These are phyloP conservation scores for Actenoides hombroni DNA, from an alignment of 2,113 vertebrate species.

Conservation along the genomic window DNA sequence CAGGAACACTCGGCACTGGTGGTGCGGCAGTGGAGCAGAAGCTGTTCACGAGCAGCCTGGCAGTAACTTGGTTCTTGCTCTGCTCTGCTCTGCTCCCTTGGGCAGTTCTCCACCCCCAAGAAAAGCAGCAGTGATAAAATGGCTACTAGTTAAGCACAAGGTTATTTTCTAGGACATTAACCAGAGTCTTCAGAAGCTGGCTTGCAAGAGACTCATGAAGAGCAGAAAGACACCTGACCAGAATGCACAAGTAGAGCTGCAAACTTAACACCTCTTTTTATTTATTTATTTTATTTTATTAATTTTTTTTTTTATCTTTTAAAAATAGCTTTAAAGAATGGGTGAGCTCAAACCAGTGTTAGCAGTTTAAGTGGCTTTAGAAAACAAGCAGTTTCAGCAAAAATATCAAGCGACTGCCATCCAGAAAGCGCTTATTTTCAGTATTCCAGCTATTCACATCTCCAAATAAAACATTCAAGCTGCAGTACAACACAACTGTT, in stretches of 20 bases:
- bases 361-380: background rate
- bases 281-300: no score
- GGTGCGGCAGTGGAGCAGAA: background rate
- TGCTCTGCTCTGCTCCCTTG: background rate
- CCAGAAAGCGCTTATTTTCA: background rate
- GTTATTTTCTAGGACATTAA: conserved; percentile 44
- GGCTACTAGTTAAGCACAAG: background rate
- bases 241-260: background rate
- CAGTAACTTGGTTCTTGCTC: background rate
- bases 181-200: background rate
- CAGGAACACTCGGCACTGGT: fast-evolving
- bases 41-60: background rate
- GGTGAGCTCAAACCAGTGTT: background rate
- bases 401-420: background rate
- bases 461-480: background rate
- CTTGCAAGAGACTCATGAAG: background rate
- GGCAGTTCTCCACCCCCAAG: background rate
- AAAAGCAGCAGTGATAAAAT: background rate
- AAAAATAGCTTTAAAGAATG: background rate
- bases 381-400: background rate
- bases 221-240: background rate
- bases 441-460: background rate
- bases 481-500: background rate
- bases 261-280: background rate
- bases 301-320: background rate